Percentiles rank a stretch among this genome's conserved stretches.
Conservation (phyloP, 92 coral and sea anemone species). For the Porites lobata region DNA sequence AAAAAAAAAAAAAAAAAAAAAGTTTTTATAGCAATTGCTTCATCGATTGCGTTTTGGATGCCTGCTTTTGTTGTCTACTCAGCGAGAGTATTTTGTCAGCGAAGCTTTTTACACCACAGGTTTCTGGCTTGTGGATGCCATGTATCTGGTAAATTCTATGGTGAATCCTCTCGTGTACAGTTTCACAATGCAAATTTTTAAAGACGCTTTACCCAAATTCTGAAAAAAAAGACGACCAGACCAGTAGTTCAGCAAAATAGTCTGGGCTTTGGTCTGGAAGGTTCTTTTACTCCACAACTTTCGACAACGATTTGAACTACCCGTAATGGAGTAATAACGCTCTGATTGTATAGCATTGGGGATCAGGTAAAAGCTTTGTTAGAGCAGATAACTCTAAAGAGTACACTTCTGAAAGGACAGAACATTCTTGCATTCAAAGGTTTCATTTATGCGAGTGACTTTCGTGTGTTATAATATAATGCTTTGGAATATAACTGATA, state of each 20-base stretch:
- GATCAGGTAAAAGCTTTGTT: too few relatives aligned
- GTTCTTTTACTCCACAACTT: background rate
- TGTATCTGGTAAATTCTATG: background rate
- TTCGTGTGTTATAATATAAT: too few relatives aligned
- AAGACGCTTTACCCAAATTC: background rate
- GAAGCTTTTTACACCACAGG: background rate
- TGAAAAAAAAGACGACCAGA: background rate
- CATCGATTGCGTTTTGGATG: slow-evolving; percentile 10
- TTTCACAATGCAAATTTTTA: background rate
- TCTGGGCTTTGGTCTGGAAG: background rate
- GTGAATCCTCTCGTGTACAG: background rate
- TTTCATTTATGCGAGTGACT: too few relatives aligned
- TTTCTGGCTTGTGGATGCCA: background rate
- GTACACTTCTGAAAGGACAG: too few relatives aligned
- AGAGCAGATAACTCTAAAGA: too few relatives aligned
- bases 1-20: slow-evolving; percentile 8
- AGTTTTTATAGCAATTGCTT: background rate
- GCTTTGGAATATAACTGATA: too few relatives aligned
- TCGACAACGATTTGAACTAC: too few relatives aligned
- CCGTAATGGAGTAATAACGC: too few relatives aligned
- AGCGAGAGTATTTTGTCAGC: background rate
- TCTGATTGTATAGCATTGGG: too few relatives aligned
- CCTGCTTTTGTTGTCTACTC: slow-evolving; percentile 16
- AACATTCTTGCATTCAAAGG: too few relatives aligned
- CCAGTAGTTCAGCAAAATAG: too few relatives aligned